A percentile compares a stretch with the other conserved stretches of the same genome.
Evolutionary conservation across 2,113 vertebrate species (phyloP).

Genomic region (Myxocyprinus asiaticus): DNA sequence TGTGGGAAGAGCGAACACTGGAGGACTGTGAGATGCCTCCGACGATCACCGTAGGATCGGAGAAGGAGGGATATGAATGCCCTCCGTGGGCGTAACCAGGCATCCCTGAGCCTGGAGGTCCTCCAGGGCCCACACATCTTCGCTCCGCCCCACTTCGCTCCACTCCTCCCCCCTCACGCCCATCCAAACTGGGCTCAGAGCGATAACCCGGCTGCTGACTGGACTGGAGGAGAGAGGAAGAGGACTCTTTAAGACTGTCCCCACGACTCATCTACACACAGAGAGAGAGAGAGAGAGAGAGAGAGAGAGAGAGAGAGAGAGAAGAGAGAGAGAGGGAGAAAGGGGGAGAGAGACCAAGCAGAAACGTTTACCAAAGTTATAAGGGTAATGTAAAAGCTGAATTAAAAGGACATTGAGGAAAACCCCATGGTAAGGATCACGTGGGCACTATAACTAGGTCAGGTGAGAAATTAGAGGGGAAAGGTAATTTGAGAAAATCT

Average conservation of each 20-base stretch:
- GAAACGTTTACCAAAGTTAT: neutral
- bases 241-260: constrained; percentile 88
- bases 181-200: constrained; percentile 93
- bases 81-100: constrained; percentile 74
- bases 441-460: constrained; percentile 16
- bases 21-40: constrained; percentile 84
- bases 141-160: constrained; percentile 52
- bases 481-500: neutral
- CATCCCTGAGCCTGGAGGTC: constrained; percentile 57
- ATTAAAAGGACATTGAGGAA: neutral
- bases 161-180: constrained; percentile 61
- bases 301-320: no score
- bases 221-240: constrained; percentile 84
- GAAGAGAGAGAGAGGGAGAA: no score
- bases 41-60: constrained; percentile 79
- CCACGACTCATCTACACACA: constrained; percentile 85
- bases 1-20: constrained; percentile 84
- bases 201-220: constrained; percentile 89
- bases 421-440: constrained; percentile 10
- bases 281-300: constrained; percentile 11
- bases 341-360: no score
- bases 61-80: constrained; percentile 79
- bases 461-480: neutral
- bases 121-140: constrained; percentile 47
- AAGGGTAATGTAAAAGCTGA: constrained; percentile 7